Conservation (phyloP, 2,888 invertebrate species). For the Lasioglossum morio region DNA sequence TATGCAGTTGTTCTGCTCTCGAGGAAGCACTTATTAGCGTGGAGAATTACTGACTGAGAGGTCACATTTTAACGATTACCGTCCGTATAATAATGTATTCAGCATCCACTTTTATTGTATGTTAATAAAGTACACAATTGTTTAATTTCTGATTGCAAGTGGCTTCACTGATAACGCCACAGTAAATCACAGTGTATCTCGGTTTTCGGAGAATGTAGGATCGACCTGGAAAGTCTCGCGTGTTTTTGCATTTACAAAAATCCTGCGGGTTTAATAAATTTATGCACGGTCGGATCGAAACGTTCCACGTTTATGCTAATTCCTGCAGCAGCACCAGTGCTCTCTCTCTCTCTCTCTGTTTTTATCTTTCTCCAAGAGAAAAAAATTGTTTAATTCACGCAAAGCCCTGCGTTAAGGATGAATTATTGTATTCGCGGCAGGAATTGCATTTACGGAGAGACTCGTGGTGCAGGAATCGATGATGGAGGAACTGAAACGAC, state of each 20-base stretch:
- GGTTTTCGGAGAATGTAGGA: not conserved
- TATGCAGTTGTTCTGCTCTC: not conserved
- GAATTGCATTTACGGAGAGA: not conserved
- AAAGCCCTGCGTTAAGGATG: slow-evolving; percentile 36
- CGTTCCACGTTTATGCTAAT: slow-evolving; percentile 50
- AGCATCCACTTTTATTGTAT: not conserved
- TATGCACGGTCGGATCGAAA: slow-evolving; percentile 42
- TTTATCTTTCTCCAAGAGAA: slow-evolving; percentile 6
- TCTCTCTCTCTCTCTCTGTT: not conserved
- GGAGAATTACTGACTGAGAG: not conserved
- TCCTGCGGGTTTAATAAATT: slow-evolving; percentile 21
- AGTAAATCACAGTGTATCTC: not conserved
- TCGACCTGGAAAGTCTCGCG: not conserved
- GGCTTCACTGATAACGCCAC: not conserved
- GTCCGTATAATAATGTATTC: not conserved
- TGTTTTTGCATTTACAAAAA: not conserved
- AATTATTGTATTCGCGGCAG: slow-evolving; percentile 23
- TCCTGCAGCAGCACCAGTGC: slow-evolving; percentile 1
- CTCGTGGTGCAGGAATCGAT: slow-evolving; percentile 16
- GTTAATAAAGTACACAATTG: too few relatives aligned
- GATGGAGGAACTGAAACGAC: slow-evolving; percentile 23
- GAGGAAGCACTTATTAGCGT: not conserved
- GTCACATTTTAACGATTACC: not conserved
- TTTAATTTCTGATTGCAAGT: too few relatives aligned
- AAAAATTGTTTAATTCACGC: slow-evolving; percentile 44